Percentiles rank a stretch among this genome's conserved stretches.
phyloP scores from a whole-genome alignment of 2,113 vertebrate genomes.

The Phaetusa simplex region DNA sequence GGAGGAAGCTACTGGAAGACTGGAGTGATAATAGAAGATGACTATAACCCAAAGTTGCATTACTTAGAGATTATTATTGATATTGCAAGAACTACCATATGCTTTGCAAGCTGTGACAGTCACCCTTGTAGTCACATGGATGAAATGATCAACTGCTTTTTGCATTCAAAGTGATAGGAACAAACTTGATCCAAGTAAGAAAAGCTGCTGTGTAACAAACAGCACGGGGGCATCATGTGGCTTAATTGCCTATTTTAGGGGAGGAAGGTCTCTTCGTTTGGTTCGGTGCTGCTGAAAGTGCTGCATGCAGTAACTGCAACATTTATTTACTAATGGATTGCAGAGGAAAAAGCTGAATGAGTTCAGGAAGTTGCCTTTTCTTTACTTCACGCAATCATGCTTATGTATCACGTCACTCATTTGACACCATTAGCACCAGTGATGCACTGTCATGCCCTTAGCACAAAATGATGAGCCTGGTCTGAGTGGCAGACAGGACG shows the following conservation, averaged over 20 bases:
- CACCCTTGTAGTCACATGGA: conserved; percentile 54
- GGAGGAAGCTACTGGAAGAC: conserved; percentile 33
- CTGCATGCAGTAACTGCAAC: not conserved
- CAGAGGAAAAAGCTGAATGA: not conserved
- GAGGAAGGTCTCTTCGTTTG: not conserved
- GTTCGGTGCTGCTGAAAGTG: not conserved
- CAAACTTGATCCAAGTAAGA: conserved; percentile 43
- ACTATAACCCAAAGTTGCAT: conserved; percentile 40
- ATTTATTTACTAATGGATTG: not conserved
- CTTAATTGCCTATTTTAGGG: not conserved
- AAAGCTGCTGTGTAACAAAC: not conserved
- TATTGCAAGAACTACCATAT: conserved; percentile 60
- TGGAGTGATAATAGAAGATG: conserved; percentile 54
- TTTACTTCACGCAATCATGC: not conserved
- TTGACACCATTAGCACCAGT: not conserved
- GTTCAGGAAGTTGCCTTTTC: not conserved
- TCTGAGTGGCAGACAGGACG: not conserved
- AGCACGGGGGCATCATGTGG: not conserved
- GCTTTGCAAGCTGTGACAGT: conserved; percentile 68
- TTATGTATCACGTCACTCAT: not conserved
- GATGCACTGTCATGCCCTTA: not conserved
- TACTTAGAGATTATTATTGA: conserved; percentile 61
- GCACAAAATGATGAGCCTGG: not conserved
- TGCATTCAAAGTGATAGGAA: conserved; percentile 46
- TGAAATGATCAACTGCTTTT: conserved; percentile 63